Evolutionary conservation across 2,797 vertebrate genomes (phyloP), one percentile per base, ranked within the genome.

Genomic region (Denticeps clupeoides): DNA sequence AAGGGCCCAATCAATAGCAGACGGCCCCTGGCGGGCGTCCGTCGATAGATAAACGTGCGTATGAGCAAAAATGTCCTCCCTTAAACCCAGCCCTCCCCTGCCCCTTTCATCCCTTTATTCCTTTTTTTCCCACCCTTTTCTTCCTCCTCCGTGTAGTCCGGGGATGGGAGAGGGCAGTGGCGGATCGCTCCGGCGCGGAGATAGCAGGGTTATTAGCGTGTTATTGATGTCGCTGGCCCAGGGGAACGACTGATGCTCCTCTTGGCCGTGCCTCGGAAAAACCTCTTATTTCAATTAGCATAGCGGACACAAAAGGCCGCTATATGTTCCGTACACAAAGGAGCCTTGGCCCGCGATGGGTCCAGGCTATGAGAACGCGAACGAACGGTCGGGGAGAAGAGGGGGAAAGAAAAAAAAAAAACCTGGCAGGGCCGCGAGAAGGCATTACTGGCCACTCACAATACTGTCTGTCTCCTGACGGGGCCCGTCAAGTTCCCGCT

Each of bases 191-290:
- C 2, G 28, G 64, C 62, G 46, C 12, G 42, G 67, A 77, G 67
- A 67, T 70, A 74, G 69, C 62, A 64, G 74, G 71, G 74, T 79
- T 81, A 82, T 78, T 80, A 76, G 72, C 67, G 70, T 74, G 70
- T 76, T 79, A 81, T 81, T 82, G 77, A 82, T 78, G 78, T 79
- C 74, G 76, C 77, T 65, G 68, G 78, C 78, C 72, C 69, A 44
- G n/a, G 31, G 49, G 24, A 47, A 38, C 7, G n/a, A 55, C 52
- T 54, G 46, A 27, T 51, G 43, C 35, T 51, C 19, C 37, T 63
- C 24, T 42, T 33, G 23, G 27, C 50, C 28, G 12, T 11, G 23
- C 15, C 49, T 60, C 26, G 47, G 28, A 32, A 51, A 24, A 29
- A 50, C 43, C 28, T 45, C 37, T 33, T 50, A 18, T 45, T 23